Conservation (phyloP, 64 coral and sea anemone species). For the Astreopora myriophthalma region DNA sequence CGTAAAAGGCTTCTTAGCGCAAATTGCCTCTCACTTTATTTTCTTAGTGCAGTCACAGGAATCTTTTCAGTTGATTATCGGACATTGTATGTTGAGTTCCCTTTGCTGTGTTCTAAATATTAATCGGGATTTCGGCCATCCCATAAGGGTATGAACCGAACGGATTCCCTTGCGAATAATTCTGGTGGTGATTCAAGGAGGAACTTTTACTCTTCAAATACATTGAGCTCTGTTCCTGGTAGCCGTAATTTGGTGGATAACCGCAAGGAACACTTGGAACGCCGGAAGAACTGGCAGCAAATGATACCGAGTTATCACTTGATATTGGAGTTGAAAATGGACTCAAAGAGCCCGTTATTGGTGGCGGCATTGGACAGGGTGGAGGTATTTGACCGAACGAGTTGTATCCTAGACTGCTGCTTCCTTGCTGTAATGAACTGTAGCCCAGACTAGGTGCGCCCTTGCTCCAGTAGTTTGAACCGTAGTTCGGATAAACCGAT, state of each 20-base stretch:
- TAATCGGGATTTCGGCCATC: slow-evolving; percentile 89
- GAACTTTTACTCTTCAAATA: slow-evolving; percentile 89
- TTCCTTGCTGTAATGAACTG: slow-evolving; percentile 43
- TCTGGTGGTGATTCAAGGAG: slow-evolving; percentile 82
- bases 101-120: slow-evolving; percentile 26
- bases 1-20: not conserved
- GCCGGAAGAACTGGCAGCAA: slow-evolving; percentile 56
- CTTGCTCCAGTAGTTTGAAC: slow-evolving; percentile 88
- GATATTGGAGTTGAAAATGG: slow-evolving; percentile 84
- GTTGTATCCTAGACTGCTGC: slow-evolving; percentile 80
- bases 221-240: slow-evolving; percentile 85
- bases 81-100: slow-evolving; percentile 37
- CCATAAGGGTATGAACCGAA: slow-evolving; percentile 86
- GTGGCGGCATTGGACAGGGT: slow-evolving; percentile 73
- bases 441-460: slow-evolving; percentile 74
- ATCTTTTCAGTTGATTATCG: slow-evolving; percentile 10
- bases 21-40: not conserved
- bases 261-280: slow-evolving; percentile 76
- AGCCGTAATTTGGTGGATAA: slow-evolving; percentile 75
- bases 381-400: slow-evolving; percentile 77
- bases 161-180: slow-evolving; percentile 80
- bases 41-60: not conserved
- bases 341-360: slow-evolving; percentile 79
- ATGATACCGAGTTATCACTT: slow-evolving; percentile 65
- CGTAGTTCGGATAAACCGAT: slow-evolving; percentile 76